Base-by-base conservation (phyloP, 2,888 invertebrate genomes). In the Platerodrilus igneus region DNA sequence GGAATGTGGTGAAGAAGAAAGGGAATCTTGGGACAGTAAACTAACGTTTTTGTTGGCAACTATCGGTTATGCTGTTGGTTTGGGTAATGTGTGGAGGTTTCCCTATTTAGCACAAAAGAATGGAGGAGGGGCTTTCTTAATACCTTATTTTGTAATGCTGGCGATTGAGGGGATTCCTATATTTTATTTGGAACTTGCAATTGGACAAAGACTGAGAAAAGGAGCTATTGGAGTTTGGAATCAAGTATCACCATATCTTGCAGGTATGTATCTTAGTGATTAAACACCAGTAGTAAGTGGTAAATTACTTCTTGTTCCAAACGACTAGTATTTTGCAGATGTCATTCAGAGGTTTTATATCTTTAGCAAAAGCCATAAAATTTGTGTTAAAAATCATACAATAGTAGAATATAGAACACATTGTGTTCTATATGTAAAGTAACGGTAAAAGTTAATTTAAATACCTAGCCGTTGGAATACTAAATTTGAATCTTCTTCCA, bases 191-290 rank as follows among this genome's bases (percentile, higher is more conserved):
- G 96, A 96, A 70, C 71, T 96, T 60, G 95, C 94, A 1, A 89
- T 96, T 45, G 96, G 95, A 1, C 95, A 96, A 71, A 74, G 92
- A 44, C 70, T 96, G 64, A 76, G 94, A 52, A 92, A 94, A 68
- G 92, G 95, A 8, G 90, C 93, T 10, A 91, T 94, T 36, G 93
- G 93, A 0, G 93, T 93, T 2, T 95, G 95, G 94, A 91, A 88
- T 66, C 89, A 91, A 69, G 86, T 90, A 32, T 90, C 90, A 13
- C 90, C 90, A 0, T 91, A 83, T 64, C 69, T 90, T 55, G 88
- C 84, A 21, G 68, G 68, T 67, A 52, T 53, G 39, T 46, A 40
- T 13, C 11, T n/a, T 11, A 20, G 3, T 13, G 7, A 4, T n/a
- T 13, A 9, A 8, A 29, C n/a, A 1, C 6, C 7, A 1, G n/a